Conservation (phyloP, 2,113 vertebrate species). For the Echinops telfairi region DNA sequence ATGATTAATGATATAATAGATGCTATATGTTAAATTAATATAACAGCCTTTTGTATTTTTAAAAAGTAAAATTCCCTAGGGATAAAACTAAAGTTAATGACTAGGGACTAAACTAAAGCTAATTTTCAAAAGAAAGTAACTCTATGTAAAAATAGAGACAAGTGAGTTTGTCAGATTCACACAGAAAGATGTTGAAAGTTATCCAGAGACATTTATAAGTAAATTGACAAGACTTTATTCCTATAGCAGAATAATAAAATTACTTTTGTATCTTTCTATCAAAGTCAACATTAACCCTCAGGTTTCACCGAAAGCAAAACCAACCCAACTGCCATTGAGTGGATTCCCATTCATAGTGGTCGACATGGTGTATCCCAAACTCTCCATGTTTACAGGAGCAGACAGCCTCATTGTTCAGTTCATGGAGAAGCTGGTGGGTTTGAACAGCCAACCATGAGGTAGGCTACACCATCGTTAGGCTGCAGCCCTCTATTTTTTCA, state of each 20-base stretch:
- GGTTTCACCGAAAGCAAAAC: not conserved
- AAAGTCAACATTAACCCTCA: not conserved
- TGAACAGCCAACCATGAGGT: too few species aligned
- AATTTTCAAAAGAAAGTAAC: constrained; percentile 7
- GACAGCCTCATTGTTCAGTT: too few species aligned
- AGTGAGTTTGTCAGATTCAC: not conserved
- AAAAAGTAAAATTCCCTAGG: not conserved
- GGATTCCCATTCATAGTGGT: too few species aligned
- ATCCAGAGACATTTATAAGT: constrained; percentile 13
- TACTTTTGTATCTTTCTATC: not conserved
- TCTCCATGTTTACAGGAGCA: too few species aligned
- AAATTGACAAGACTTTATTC: not conserved
- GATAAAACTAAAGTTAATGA: constrained; percentile 13
- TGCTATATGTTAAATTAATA: not conserved
- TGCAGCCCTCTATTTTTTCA: not conserved
- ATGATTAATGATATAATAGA: not conserved
- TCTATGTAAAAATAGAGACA: constrained; percentile 44
- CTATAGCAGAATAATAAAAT: not conserved
- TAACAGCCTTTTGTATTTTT: not conserved
- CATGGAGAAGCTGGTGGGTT: too few species aligned
- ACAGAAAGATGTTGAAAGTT: not conserved
- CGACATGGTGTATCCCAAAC: too few species aligned
- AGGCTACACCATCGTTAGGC: too few species aligned
- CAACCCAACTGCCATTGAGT: too few species aligned
- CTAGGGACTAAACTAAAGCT: too few species aligned